Conservation (phyloP, 2,113 vertebrate species). For the Cyanistes caeruleus region DNA sequence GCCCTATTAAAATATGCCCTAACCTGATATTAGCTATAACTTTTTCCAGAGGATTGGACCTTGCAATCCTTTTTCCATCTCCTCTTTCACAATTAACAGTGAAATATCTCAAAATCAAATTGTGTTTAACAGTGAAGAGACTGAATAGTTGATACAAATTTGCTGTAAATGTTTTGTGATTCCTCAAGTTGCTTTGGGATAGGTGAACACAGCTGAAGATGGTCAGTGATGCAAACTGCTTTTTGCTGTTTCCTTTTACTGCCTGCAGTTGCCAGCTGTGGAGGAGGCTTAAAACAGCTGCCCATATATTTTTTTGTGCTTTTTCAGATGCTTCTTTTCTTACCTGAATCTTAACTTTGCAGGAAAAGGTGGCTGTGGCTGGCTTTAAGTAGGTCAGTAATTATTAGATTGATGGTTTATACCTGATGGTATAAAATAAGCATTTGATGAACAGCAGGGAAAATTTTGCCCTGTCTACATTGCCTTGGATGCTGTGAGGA, state of each 20-base stretch:
- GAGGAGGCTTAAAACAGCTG: neutral
- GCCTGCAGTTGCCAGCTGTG: neutral
- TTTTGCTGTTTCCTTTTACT: neutral
- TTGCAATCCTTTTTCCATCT: neutral
- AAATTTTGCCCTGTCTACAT: neutral
- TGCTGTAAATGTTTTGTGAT: neutral
- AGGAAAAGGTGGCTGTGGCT: neutral
- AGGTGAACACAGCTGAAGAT: neutral
- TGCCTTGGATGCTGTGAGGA: neutral
- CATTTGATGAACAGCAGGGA: neutral
- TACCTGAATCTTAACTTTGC: neutral
- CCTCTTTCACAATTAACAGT: neutral
- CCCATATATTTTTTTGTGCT: neutral
- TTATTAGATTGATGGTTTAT: neutral
- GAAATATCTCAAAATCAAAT: neutral
- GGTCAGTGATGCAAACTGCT: neutral
- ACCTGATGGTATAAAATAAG: neutral
- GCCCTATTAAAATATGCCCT: neutral
- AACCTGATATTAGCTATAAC: neutral
- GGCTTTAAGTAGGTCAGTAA: slow-evolving; percentile 26
- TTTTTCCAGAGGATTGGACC: neutral
- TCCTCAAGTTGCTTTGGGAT: neutral
- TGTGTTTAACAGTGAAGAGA: neutral
- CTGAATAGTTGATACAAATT: neutral
- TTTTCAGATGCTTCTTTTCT: neutral